Evolutionary conservation across 92 coral and sea anemone genomes (phyloP).

Genomic region (Epizoanthus fatuus): DNA sequence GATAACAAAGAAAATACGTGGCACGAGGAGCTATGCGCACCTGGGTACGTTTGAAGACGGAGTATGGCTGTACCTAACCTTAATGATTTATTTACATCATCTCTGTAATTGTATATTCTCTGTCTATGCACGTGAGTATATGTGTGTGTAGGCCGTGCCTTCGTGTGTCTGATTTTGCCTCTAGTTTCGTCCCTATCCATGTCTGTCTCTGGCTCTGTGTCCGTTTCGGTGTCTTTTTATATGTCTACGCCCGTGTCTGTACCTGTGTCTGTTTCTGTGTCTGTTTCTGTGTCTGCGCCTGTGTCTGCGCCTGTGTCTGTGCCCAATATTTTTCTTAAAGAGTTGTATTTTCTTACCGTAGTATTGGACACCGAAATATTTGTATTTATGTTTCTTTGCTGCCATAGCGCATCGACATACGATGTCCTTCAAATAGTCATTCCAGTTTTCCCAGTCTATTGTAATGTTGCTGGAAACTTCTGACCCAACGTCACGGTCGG

Average conservation of each 20-base stretch:
- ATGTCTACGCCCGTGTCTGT: neutral
- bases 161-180: too few species aligned
- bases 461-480: constrained; percentile 16
- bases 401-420: constrained; percentile 42
- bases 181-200: neutral
- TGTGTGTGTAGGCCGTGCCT: too few species aligned
- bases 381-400: constrained; percentile 2
- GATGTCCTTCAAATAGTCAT: constrained; percentile 6
- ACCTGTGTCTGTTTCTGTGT: too few species aligned
- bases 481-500: constrained; percentile 30
- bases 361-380: constrained; percentile 27
- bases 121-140: neutral
- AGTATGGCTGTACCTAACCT: neutral
- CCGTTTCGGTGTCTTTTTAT: too few species aligned
- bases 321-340: neutral
- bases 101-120: neutral
- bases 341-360: constrained; percentile 9
- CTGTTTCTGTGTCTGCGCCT: too few species aligned
- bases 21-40: constrained; percentile 89
- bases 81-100: neutral
- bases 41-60: constrained; percentile 69
- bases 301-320: too few species aligned
- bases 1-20: constrained; percentile 69
- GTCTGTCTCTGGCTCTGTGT: too few species aligned
- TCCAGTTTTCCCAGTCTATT: constrained; percentile 18